Base-by-base conservation (phyloP, 1,140 invertebrate species). In the Marisa cornuarietis region DNA sequence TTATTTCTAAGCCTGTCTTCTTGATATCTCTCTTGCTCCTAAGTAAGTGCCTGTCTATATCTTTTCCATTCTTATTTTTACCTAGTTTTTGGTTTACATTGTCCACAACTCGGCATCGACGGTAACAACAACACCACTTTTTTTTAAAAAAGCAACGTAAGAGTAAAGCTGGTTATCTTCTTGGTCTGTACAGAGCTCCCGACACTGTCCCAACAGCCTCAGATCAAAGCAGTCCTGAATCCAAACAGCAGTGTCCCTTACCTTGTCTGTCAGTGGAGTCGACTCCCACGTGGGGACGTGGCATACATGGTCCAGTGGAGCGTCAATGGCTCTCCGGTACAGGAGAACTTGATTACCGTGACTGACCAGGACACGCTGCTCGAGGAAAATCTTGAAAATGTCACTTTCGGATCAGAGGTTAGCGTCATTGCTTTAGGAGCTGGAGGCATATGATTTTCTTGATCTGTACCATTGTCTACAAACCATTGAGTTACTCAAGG, bases 231-330 rank as follows among this genome's bases (percentile, higher is more conserved):
- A 13, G 49, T 68, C 3, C 81, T 76, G 31, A 65, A 84, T 42
- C 68, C 78, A 26, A 77, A 72, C 22, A 77, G 26, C 8, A 83
- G 65, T 54, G 65, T 52, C 8, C 49, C 83, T 22, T 49, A 71
- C 63, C 85, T 86, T 54, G 74, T 20, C 2, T 86, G 85, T 58
- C 54, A 79, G 42, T 86, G 82, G 81, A 75, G 79, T 16, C 79
- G 66, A 11, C 71, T 86, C 54, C 61, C 31, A 3, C 76, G 84
- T 16, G 80, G 72, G 0, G 83, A 85, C 81, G 81, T 85, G 2
- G 54, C 31, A 1, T 86, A 86, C 74, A 63, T 52, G 26, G 69
- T 75, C 10, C 16, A 26, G 20, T 81, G 76, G 76, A 65, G 22
- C 18, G 31, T 78, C 22, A 65, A 78, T 62, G 71, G 76, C 6